Conservation (phyloP, 2,888 invertebrate genomes). For the Chaitophorus viminalis region DNA sequence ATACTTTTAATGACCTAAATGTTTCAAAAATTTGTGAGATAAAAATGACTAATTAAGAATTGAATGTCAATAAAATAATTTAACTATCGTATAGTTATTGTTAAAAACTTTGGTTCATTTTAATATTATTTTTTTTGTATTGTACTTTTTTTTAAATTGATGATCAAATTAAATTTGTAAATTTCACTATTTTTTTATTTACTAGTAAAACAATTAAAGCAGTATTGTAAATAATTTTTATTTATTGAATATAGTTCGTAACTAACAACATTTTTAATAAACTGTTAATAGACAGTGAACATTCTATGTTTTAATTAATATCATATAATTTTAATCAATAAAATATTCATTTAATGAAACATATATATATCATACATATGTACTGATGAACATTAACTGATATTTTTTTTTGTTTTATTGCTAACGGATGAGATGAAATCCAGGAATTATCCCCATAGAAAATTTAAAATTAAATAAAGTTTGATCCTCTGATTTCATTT, state of each 20-base stretch:
- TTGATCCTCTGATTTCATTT: neutral
- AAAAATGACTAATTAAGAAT: slow-evolving; percentile 14
- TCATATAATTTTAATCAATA: neutral
- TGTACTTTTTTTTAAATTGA: neutral
- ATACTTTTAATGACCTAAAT: neutral
- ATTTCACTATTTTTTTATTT: neutral
- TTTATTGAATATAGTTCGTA: neutral
- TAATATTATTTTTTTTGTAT: neutral
- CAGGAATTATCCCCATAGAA: neutral
- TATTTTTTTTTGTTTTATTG: neutral
- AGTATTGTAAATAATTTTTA: neutral
- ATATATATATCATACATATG: too few species aligned
- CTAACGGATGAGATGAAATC: neutral
- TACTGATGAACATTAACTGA: neutral
- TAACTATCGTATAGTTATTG: neutral
- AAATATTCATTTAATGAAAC: neutral
- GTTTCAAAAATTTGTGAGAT: slow-evolving; percentile 15
- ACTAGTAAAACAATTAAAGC: neutral
- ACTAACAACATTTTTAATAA: neutral
- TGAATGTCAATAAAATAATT: neutral
- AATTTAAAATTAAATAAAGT: neutral
- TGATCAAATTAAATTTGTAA: neutral
- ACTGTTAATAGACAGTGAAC: neutral
- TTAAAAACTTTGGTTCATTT: slow-evolving; percentile 3
- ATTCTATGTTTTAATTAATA: neutral